Evolutionary conservation across 2,797 vertebrate genomes (phyloP).

Genomic region (Platalea minor): DNA sequence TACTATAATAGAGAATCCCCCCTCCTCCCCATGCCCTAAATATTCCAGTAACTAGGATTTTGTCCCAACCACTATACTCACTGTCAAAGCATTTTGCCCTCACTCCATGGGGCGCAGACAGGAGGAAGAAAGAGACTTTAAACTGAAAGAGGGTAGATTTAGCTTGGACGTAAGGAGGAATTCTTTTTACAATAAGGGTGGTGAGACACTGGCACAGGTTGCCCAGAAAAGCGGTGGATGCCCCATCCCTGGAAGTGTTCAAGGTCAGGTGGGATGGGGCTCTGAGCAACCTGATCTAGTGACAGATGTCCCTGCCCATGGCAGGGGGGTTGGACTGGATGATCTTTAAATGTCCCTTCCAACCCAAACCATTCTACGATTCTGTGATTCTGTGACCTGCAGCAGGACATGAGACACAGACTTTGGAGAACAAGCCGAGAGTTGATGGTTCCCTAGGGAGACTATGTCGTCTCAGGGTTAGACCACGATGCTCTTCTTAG

Average conservation of each 20-base stretch:
- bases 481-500: rapidly evolving
- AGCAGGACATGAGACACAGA: background rate
- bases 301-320: background rate
- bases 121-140: background rate
- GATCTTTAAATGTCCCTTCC: too few species aligned
- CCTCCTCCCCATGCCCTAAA: background rate
- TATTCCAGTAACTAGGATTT: background rate
- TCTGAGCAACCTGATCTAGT: background rate
- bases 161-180: background rate
- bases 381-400: background rate
- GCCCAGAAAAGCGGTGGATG: background rate
- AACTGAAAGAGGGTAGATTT: background rate
- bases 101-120: background rate
- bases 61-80: background rate
- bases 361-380: background rate
- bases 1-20: background rate
- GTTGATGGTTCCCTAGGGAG: background rate
- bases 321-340: background rate
- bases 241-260: background rate
- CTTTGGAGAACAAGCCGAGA: background rate
- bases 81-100: background rate
- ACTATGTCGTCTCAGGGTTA: background rate
- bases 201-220: background rate
- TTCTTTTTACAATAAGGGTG: background rate
- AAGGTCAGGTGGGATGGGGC: background rate